Base-by-base conservation (phyloP, 2,113 vertebrate genomes). In the Athene noctua region DNA sequence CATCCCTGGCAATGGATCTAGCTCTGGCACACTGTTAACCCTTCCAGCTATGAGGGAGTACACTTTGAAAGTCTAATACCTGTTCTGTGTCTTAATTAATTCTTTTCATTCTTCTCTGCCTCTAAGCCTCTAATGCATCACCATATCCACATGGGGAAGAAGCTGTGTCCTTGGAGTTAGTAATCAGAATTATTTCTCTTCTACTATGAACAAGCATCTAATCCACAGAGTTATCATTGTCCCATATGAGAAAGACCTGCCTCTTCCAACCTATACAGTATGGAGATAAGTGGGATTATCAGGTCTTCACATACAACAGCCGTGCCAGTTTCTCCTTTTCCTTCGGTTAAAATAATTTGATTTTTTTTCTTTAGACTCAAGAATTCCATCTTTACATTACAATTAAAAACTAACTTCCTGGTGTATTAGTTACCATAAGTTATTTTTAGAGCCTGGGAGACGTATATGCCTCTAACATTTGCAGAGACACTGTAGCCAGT, bases 111-210 rank as follows among this genome's bases (percentile, higher is more conserved):
- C 58, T 75, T 63, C 65, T 51, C 65, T 75, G 17, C 44, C 49
- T 20, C 5, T 66, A 82, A 91, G 46, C 19, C 62, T 59, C 61
- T 72, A 84, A 68, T 40, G 22, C 49, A 72, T 57, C 54, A 86
- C 90, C 58, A 29, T 42, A 80, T 21, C 46, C 42, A 66, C n/a
- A 6, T 36, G n/a, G 65, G 38, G 62, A 94, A 85, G 66, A 89
- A 91, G 66, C 25, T 58, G 70, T 80, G n/a, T 82, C 46, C 49
- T 95, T 95, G 66, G 58, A 91, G 54, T 62, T 80, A 90, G 67
- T 91, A 59, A 94, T n/a, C 77, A 93, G 77, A 91, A 75, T 81
- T 68, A 63, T 81, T 93, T 84, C 57, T 91, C 58, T 81, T 68
- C 54, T 54, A 0, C 68, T n/a, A 27, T 80, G 70, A 92, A 27